phyloP scores from a whole-genome alignment of 2,797 vertebrate genomes.

The Streptopelia turtur region DNA sequence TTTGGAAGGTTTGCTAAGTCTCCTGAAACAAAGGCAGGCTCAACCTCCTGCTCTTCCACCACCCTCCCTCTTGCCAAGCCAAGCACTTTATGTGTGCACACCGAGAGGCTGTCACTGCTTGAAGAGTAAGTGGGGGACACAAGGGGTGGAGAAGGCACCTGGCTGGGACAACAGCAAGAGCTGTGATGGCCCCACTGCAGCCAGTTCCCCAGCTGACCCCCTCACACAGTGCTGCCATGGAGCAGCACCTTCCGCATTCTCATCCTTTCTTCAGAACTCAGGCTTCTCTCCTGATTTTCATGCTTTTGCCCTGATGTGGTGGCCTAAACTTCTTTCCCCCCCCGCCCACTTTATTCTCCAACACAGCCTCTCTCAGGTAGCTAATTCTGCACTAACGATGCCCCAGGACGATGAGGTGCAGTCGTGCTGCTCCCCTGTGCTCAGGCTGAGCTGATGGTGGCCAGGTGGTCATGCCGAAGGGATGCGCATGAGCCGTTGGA shows the following conservation, averaged over 20 bases:
- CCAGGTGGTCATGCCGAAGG: neutral
- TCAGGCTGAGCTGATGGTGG: neutral
- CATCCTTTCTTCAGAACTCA: neutral
- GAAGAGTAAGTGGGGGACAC: fast-evolving
- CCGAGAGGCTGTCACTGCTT: neutral
- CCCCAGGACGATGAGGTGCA: neutral
- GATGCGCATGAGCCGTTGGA: neutral
- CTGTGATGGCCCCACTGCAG: neutral
- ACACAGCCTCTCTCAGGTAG: neutral
- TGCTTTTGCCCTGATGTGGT: neutral
- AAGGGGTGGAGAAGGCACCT: neutral
- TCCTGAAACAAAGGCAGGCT: conserved; percentile 29
- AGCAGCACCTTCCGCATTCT: neutral
- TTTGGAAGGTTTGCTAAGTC: conserved; percentile 44
- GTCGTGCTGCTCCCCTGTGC: neutral
- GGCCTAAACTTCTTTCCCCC: neutral
- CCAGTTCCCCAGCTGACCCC: neutral
- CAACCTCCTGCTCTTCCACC: neutral
- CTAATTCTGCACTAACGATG: neutral
- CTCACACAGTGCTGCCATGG: fast-evolving
- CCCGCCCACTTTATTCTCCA: neutral
- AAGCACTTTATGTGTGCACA: neutral
- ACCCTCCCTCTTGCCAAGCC: neutral
- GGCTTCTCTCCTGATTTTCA: neutral
- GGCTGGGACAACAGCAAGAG: neutral